Percentiles rank a stretch among this genome's conserved stretches.
phyloP scores from a whole-genome alignment of 2,888 invertebrate genomes.

The Cecidostiba fungosa region DNA sequence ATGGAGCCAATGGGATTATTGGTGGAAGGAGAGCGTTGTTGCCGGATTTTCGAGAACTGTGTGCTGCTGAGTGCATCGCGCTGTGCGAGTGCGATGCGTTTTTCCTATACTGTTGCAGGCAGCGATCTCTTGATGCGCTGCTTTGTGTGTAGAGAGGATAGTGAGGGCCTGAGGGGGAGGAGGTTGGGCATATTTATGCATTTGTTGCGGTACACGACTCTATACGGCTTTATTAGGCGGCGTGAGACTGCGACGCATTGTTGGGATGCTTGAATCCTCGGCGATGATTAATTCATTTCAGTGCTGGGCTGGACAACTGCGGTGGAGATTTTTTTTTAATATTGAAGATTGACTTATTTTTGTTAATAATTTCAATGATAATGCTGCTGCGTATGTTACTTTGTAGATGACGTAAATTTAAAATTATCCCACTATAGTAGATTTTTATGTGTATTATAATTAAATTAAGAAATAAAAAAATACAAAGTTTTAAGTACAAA shows the following conservation, averaged over 20 bases:
- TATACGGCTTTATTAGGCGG: slow-evolving; percentile 18
- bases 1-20: not conserved
- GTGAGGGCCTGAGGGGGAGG: not conserved
- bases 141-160: not conserved
- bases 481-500: too few species aligned
- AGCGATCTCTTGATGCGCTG: not conserved
- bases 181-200: not conserved
- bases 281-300: not conserved
- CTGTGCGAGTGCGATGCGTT: not conserved
- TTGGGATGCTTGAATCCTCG: not conserved
- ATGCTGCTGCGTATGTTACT: not conserved
- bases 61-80: not conserved
- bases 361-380: not conserved
- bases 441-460: too few species aligned
- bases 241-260: not conserved
- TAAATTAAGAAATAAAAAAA: too few species aligned
- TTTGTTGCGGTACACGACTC: slow-evolving; percentile 20
- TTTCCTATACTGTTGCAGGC: not conserved
- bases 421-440: too few species aligned
- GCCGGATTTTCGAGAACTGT: slow-evolving; percentile 39
- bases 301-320: not conserved
- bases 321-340: not conserved
- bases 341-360: not conserved
- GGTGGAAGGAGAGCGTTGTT: slow-evolving; percentile 36
- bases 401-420: not conserved